Evolutionary conservation across 30 jellyfish, hydroid and myxozoan genomes (phyloP).

Genomic region (Mastigias papua): DNA sequence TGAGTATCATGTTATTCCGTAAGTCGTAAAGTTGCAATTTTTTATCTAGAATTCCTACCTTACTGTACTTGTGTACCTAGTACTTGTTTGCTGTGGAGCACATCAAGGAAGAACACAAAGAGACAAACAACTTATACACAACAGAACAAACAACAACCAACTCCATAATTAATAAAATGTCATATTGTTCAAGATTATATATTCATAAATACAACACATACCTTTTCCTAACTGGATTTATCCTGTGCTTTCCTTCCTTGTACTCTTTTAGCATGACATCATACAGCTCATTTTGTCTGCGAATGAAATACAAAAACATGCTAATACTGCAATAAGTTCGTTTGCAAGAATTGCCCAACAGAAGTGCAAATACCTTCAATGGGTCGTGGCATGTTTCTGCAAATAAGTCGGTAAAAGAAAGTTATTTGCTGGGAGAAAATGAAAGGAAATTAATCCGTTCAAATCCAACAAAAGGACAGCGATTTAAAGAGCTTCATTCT

Average conservation of each 20-base stretch:
- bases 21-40: no score
- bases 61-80: no score
- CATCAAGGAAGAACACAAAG: no score
- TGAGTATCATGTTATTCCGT: no score
- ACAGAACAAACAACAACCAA: no score
- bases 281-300: constrained; percentile 78
- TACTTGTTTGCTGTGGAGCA: no score
- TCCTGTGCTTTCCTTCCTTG: constrained; percentile 82
- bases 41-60: no score
- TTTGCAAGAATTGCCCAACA: not conserved
- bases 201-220: constrained; percentile 4
- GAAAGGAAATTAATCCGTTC: constrained; percentile 26
- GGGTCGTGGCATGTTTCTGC: not conserved
- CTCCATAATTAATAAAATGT: no score
- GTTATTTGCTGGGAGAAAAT: not conserved
- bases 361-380: not conserved
- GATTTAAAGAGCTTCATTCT: not conserved
- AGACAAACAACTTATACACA: no score
- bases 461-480: not conserved
- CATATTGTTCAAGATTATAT: not conserved
- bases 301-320: not conserved
- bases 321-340: not conserved
- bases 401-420: constrained; percentile 33
- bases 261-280: constrained; percentile 84
- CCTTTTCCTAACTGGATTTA: constrained; percentile 82